Percentiles rank a stretch among this genome's conserved stretches.
phyloP scores from a whole-genome alignment of 2,888 invertebrate species.

The Campoplex capitator region DNA sequence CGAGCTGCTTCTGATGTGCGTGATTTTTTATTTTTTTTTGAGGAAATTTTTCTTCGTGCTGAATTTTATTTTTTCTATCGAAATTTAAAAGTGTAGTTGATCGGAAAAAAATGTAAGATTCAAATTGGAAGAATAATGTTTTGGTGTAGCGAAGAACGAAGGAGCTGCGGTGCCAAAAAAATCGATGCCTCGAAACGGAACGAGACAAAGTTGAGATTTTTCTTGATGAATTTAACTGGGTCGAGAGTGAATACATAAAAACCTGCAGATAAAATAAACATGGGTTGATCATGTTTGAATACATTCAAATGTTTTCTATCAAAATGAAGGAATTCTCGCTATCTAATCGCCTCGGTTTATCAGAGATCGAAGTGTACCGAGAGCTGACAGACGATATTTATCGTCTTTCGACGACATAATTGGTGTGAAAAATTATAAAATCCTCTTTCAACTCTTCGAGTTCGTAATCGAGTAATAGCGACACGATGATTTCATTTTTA shows the following conservation, averaged over 20 bases:
- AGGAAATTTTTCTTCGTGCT: background rate
- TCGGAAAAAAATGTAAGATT: too few species aligned
- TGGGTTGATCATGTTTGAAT: conserved; percentile 13
- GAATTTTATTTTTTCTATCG: background rate
- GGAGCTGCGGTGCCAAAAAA: background rate
- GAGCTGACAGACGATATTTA: conserved; percentile 21
- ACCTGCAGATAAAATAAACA: conserved; percentile 4
- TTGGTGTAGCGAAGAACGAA: background rate
- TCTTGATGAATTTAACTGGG: conserved; percentile 39
- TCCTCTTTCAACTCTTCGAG: background rate
- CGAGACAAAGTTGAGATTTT: background rate
- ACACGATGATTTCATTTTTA: background rate
- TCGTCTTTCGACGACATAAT: conserved; percentile 44
- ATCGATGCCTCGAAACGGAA: background rate
- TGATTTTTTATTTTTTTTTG: background rate
- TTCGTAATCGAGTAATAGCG: background rate
- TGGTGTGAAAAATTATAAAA: conserved; percentile 46
- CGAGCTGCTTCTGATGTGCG: background rate
- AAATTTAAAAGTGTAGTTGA: too few species aligned
- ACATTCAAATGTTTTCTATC: conserved; percentile 41
- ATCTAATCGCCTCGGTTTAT: conserved; percentile 61
- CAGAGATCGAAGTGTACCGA: conserved; percentile 33
- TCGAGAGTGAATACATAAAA: conserved; percentile 33
- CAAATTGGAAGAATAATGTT: too few species aligned
- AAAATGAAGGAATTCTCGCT: conserved; percentile 9